A percentile compares a stretch with the other conserved stretches of the same genome.
Evolutionary conservation across 2,888 invertebrate species (phyloP).

Genomic region (Drosophila formosana): DNA sequence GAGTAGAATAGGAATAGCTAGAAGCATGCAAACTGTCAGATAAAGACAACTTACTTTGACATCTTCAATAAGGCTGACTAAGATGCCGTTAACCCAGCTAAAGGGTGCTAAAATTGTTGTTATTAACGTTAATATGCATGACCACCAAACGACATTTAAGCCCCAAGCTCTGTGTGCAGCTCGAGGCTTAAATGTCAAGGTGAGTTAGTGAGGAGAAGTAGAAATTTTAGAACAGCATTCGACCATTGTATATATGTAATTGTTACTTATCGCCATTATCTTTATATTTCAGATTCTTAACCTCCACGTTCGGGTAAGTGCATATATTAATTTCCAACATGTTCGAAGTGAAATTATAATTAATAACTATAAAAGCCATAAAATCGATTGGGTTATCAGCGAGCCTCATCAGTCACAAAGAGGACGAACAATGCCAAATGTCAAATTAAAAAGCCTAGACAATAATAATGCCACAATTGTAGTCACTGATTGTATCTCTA

Average conservation of each 20-base stretch:
- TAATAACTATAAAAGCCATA: slow-evolving; percentile 47
- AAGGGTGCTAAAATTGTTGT: slow-evolving; percentile 72
- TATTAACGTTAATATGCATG: slow-evolving; percentile 35
- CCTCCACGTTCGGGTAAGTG: not conserved
- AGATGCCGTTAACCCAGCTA: slow-evolving; percentile 75
- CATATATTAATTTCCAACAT: not conserved
- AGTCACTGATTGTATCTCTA: slow-evolving; percentile 29
- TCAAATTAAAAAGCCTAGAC: slow-evolving; percentile 15
- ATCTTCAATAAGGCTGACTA: slow-evolving; percentile 64
- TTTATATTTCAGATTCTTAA: slow-evolving; percentile 9
- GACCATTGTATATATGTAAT: not conserved
- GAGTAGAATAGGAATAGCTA: not conserved
- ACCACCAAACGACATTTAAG: slow-evolving; percentile 26
- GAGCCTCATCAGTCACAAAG: slow-evolving; percentile 29
- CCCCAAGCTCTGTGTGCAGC: slow-evolving; percentile 7
- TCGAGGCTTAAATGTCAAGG: slow-evolving; percentile 31
- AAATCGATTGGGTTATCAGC: slow-evolving; percentile 42
- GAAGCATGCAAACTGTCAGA: slow-evolving; percentile 30
- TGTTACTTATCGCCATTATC: not conserved
- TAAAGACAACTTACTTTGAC: slow-evolving; percentile 75
- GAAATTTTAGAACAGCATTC: slow-evolving; percentile 11
- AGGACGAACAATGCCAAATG: slow-evolving; percentile 22
- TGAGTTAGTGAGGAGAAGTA: slow-evolving; percentile 19
- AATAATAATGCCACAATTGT: slow-evolving; percentile 7
- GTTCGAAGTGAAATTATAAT: slow-evolving; percentile 40